Evolutionary conservation across 2,113 vertebrate genomes (phyloP), one percentile per base, ranked within the genome.

Genomic region (Agapornis roseicollis): DNA sequence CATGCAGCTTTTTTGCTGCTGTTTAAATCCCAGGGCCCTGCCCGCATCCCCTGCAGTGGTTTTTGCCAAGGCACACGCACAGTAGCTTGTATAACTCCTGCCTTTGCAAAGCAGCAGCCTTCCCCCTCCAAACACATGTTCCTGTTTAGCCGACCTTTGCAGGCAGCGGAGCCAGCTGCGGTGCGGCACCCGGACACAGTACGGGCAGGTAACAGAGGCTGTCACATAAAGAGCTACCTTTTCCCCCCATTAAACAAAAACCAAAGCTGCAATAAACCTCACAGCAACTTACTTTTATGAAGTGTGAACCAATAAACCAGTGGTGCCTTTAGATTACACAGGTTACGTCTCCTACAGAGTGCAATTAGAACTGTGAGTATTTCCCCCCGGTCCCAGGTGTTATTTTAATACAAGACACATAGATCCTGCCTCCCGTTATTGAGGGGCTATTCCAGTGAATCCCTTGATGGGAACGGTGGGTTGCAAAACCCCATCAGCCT

Each of bases 271-370:
- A 90, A 71, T 97, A 97, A 97, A 97, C 88, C 84, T 92, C 94
- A 92, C 94, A 95, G 90, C 65, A 91, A 89, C 93, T 93, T 69
- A 46, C 13, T 72, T 98, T 97, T 97, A 97, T 65, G 95, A 87
- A 83, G 96, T 97, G 96, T 9, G n/a, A 97, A 97, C 90, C 95
- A 93, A 96, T 97, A 98, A 98, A 96, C 63, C 17, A 35, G 56
- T 35, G 4, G 72, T 72, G 74, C 91, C 87, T 81, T 74, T 37
- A 47, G 61, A 60, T 70, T 60, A 41, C 27, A 5, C 33, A 58
- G 55, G 50, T 60, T 86, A 35, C 61, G 41, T 66, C 50, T 82
- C 31, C 31, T 85, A 65, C 69, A 56, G 94, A 49, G 65, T 6
- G 41, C 72, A 66, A 76, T 86, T 83, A 83, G 66, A 29, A 24